Conservation (phyloP, 2,888 invertebrate genomes). For the Polyommatus icarus region DNA sequence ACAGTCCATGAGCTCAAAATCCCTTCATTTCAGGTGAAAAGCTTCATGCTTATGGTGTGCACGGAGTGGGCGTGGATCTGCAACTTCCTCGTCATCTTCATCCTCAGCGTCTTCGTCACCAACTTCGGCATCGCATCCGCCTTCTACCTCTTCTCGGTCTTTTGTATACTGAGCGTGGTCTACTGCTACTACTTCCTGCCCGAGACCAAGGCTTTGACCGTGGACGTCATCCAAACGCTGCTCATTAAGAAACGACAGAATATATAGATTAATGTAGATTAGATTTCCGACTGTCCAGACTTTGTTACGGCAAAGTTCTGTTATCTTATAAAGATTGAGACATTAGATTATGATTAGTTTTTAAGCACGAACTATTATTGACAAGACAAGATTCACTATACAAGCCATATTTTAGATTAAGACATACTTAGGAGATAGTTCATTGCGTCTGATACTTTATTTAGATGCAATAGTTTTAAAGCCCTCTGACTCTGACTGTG, state of each 20-base stretch:
- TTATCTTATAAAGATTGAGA: slow-evolving; percentile 13
- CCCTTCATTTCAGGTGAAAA: slow-evolving; percentile 51
- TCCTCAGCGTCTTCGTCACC: slow-evolving; percentile 56
- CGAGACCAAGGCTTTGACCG: slow-evolving; percentile 56
- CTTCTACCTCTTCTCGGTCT: slow-evolving; percentile 56
- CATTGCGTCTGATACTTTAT: neutral
- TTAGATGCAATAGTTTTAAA: neutral
- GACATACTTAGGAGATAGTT: neutral
- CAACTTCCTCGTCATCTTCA: slow-evolving; percentile 56
- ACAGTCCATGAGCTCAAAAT: neutral
- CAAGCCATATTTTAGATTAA: slow-evolving; percentile 11
- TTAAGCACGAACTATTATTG: neutral
- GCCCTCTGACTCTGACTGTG: neutral
- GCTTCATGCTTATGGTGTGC: slow-evolving; percentile 53
- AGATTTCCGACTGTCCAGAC: neutral
- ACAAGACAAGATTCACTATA: slow-evolving; percentile 2
- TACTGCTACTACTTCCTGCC: slow-evolving; percentile 51
- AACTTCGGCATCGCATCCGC: slow-evolving; percentile 56
- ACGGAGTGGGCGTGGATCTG: slow-evolving; percentile 59
- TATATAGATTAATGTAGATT: neutral
- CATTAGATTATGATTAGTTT: neutral
- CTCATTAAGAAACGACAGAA: slow-evolving; percentile 38
- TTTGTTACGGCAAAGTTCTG: neutral
- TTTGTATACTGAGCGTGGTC: slow-evolving; percentile 49
- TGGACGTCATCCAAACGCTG: slow-evolving; percentile 52